Evolutionary conservation across 1,140 invertebrate genomes (phyloP).

Genomic region (Macrotrachela quadricornifera): DNA sequence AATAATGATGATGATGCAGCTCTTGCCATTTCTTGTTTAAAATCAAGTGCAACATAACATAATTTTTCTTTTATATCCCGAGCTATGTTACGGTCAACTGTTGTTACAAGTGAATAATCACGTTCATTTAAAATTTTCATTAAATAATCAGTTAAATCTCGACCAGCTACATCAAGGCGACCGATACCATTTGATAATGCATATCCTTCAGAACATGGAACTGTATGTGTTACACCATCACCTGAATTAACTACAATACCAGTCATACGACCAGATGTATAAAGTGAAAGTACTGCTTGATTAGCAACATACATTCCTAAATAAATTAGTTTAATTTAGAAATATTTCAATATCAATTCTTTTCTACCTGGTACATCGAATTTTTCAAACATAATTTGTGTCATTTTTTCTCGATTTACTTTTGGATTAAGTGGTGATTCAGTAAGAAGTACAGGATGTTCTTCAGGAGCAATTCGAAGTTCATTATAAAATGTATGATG

Average conservation of each 20-base stretch:
- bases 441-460: conserved; percentile 86
- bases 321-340: too few relatives aligned
- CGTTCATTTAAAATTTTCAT: conserved; percentile 45
- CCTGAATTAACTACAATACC: conserved; percentile 96
- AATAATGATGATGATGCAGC: conserved; percentile 66
- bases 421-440: conserved; percentile 99
- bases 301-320: conserved; percentile 97
- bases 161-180: conserved; percentile 85
- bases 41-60: conserved; percentile 94
- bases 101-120: conserved; percentile 90
- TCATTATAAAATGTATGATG: conserved; percentile 97
- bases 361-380: conserved; percentile 80
- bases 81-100: conserved; percentile 97
- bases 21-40: conserved; percentile 88
- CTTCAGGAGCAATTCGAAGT: conserved; percentile 76
- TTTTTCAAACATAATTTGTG: conserved; percentile 99
- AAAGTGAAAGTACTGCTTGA: conserved; percentile 76
- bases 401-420: conserved; percentile 94
- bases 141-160: conserved; percentile 90
- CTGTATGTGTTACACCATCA: conserved; percentile 97
- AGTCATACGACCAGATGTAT: conserved; percentile 84
- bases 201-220: conserved; percentile 93
- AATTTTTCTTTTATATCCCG: conserved; percentile 97
- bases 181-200: conserved; percentile 80
- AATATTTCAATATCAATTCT: too few relatives aligned